These are phyloP conservation scores for Apodemus agrarius DNA, from an alignment of 2,797 vertebrate genomes.

Conservation along the genomic window DNA sequence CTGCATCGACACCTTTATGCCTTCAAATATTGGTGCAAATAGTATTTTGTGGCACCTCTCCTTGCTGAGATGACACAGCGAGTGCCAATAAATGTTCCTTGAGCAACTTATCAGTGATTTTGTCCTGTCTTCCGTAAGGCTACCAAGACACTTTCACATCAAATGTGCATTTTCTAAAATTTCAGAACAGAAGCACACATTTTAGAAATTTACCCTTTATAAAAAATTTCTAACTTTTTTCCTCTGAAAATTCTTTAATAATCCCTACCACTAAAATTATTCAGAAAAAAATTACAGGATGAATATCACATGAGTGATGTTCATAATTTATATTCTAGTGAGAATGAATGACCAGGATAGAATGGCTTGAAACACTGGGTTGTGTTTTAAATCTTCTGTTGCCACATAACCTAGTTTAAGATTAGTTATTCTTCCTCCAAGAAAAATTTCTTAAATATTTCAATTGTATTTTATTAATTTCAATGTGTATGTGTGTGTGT, in stretches of 20 bases:
- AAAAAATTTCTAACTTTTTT: conserved; percentile 1
- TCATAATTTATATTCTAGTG: background rate
- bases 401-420: background rate
- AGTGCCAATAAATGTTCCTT: conserved; percentile 50
- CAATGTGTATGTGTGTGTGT: background rate
- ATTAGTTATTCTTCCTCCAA: background rate
- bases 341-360: background rate
- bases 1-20: background rate
- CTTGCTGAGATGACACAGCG: background rate
- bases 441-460: background rate
- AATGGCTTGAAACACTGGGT: background rate
- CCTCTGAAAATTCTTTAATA: background rate
- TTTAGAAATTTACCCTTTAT: conserved; percentile 16
- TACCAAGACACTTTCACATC: background rate
- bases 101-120: conserved; percentile 3
- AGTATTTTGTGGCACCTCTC: conserved; percentile 15
- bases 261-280: background rate
- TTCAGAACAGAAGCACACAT: background rate
- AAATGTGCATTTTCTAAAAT: conserved; percentile 13
- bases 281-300: background rate
- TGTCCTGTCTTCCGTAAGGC: conserved; percentile 46
- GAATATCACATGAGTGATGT: background rate
- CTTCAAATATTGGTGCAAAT: background rate
- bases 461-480: background rate
- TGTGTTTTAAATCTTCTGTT: background rate